Conservation (phyloP, 1,140 invertebrate species). For the Conus betulinus region DNA sequence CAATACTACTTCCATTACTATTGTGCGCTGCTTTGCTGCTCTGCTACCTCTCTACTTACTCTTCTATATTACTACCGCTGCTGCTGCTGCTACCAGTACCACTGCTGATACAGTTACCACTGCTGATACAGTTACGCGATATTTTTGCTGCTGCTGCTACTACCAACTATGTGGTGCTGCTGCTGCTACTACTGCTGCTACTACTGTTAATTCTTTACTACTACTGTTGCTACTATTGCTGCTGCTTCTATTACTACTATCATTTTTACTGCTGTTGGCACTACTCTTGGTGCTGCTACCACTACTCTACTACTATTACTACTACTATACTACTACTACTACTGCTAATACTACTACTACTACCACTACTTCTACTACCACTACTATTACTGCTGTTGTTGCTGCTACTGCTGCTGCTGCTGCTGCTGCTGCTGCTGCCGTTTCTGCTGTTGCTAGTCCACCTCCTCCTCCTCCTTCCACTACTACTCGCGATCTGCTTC, state of each 20-base stretch:
- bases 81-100: not conserved
- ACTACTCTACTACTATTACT: not conserved
- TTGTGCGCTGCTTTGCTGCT: slow-evolving; percentile 3
- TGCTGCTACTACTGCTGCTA: not conserved
- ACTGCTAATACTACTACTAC: not conserved
- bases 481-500: not conserved
- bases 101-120: not conserved
- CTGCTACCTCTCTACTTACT: not conserved
- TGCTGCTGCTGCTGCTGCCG: not conserved
- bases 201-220: not conserved
- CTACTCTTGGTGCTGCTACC: not conserved
- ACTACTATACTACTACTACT: not conserved
- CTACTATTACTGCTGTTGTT: slow-evolving; percentile 4
- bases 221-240: not conserved
- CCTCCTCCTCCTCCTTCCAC: not conserved
- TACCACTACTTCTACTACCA: no score
- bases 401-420: slow-evolving; percentile 1
- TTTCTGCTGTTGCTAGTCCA: not conserved
- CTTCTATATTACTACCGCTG: slow-evolving; percentile 6
- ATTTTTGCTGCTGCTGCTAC: no score
- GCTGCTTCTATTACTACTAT: no score
- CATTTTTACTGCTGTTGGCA: not conserved
- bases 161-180: no score
- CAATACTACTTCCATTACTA: not conserved
- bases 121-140: no score